A percentile compares a stretch with the other conserved stretches of the same genome.
phyloP scores from a whole-genome alignment of 35 echinoderm and acorn worm genomes.

The Heliocidaris tuberculata region DNA sequence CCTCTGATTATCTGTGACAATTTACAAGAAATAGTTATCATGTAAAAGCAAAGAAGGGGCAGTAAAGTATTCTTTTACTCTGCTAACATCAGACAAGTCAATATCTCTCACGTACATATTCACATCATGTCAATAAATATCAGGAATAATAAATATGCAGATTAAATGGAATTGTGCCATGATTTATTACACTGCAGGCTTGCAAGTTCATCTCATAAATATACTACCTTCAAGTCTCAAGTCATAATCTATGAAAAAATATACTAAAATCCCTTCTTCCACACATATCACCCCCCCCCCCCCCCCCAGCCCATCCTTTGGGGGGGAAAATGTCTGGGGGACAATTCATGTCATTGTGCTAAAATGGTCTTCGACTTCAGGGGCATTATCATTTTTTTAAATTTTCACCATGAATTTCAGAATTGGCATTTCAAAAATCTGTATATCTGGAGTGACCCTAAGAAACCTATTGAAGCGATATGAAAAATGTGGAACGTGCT shows the following conservation, averaged over 20 bases:
- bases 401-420: background rate
- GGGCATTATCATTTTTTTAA: too few species aligned
- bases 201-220: background rate
- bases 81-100: background rate
- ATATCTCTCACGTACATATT: background rate
- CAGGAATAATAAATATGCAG: constrained; percentile 3
- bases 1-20: background rate
- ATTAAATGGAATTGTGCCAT: background rate
- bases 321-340: background rate
- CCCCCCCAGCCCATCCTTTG: too few species aligned
- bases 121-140: constrained; percentile 6
- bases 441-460: background rate
- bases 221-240: background rate
- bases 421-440: background rate
- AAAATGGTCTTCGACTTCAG: too few species aligned
- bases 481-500: background rate
- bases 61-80: background rate
- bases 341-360: background rate
- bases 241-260: background rate
- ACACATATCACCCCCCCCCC: background rate
- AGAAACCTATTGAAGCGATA: too few species aligned
- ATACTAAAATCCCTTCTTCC: too few species aligned
- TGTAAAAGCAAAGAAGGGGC: background rate
- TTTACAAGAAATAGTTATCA: background rate
- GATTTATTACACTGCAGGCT: background rate